Evolutionary conservation across 2,888 invertebrate genomes (phyloP).

Genomic region (Dolichomitus sp.): DNA sequence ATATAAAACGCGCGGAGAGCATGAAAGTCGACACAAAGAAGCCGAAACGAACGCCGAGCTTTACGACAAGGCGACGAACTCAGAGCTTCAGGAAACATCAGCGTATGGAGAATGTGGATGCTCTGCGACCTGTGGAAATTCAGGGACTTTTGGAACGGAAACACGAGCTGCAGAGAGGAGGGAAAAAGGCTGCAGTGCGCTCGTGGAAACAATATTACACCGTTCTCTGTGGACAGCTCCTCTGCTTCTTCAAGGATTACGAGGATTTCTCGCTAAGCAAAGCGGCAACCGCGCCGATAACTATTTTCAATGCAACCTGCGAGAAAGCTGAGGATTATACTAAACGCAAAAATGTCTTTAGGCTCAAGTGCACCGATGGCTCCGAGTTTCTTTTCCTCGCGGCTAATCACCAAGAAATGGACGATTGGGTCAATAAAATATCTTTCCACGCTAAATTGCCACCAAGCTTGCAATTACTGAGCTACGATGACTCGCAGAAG

Average conservation of each 20-base stretch:
- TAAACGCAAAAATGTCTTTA: constrained; percentile 97
- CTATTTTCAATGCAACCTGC: constrained; percentile 91
- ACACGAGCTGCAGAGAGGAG: constrained; percentile 97
- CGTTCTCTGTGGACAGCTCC: constrained; percentile 97
- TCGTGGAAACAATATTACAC: constrained; percentile 98
- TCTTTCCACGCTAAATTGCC: constrained; percentile 97
- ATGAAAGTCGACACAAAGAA: constrained; percentile 94
- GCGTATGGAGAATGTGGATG: constrained; percentile 87
- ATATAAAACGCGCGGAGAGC: constrained; percentile 94
- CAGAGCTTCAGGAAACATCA: constrained; percentile 94
- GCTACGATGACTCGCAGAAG: constrained; percentile 91
- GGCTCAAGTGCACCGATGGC: constrained; percentile 95
- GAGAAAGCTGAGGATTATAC: constrained; percentile 97
- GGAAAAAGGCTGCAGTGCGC: constrained; percentile 97
- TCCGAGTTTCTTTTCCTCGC: constrained; percentile 97
- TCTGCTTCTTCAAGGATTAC: constrained; percentile 99
- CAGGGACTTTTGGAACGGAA: constrained; percentile 97
- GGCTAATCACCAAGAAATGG: constrained; percentile 91
- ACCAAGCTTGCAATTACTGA: constrained; percentile 95
- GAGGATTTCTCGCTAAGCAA: constrained; percentile 95
- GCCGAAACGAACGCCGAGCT: constrained; percentile 96
- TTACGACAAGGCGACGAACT: constrained; percentile 96
- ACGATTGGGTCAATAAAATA: constrained; percentile 97
- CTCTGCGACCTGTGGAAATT: constrained; percentile 96
- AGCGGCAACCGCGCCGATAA: constrained; percentile 95